A percentile compares a stretch with the other conserved stretches of the same genome.
These are phyloP conservation scores for Apamea anceps DNA, from an alignment of 2,888 invertebrate species.

Conservation along the genomic window DNA sequence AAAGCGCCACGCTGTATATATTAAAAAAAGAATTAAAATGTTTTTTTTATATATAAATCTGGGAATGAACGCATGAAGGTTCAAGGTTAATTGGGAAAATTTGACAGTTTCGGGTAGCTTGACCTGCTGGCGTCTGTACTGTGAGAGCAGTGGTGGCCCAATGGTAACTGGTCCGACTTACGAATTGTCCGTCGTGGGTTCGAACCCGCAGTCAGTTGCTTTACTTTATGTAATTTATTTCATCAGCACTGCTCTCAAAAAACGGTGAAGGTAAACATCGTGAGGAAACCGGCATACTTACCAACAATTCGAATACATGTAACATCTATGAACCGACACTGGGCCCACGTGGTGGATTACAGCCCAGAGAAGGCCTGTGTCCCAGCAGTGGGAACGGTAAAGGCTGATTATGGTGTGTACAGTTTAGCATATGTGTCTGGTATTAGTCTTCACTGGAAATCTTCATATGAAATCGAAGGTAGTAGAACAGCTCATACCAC, in stretches of 20 bases:
- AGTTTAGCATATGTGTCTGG: neutral
- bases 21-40: too few relatives aligned
- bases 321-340: neutral
- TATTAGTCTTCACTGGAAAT: neutral
- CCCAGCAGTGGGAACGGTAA: neutral
- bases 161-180: neutral
- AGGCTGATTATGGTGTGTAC: neutral
- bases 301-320: neutral
- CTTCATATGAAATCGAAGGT: neutral
- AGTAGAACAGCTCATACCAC: neutral
- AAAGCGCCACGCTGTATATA: too few relatives aligned
- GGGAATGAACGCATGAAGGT: too few relatives aligned
- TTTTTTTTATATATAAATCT: too few relatives aligned
- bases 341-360: neutral
- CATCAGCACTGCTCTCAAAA: neutral
- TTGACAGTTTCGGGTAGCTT: too few relatives aligned
- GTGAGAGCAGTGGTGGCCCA: neutral
- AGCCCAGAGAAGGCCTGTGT: neutral
- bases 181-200: neutral
- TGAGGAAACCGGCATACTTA: neutral
- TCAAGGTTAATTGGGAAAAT: too few relatives aligned
- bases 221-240: too few relatives aligned
- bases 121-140: too few relatives aligned
- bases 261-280: neutral
- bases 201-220: neutral